Conservation (phyloP, 2,797 vertebrate species). For the Borostomias antarcticus region DNA sequence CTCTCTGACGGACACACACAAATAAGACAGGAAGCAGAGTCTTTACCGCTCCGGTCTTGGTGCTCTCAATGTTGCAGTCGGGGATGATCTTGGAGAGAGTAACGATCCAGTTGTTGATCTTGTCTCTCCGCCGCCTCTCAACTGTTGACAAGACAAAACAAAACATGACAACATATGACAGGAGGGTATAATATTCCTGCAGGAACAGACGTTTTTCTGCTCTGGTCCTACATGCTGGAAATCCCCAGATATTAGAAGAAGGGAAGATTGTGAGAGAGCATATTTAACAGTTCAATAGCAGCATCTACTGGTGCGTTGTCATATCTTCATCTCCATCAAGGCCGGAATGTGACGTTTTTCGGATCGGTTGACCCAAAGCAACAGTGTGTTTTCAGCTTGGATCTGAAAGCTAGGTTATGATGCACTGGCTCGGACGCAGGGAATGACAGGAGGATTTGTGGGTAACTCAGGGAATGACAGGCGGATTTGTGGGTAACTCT, state of each 20-base stretch:
- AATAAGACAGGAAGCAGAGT: no score
- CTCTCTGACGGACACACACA: no score
- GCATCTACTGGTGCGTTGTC: conserved; percentile 57
- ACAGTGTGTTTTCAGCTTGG: not conserved
- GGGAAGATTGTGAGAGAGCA: no score
- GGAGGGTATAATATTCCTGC: no score
- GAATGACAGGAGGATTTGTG: conserved; percentile 38
- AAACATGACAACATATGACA: no score
- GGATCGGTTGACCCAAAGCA: not conserved
- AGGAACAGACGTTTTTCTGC: no score
- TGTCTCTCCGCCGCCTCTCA: conserved; percentile 82
- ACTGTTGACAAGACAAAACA: conserved; percentile 54
- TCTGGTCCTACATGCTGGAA: no score
- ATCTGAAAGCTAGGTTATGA: conserved; percentile 35
- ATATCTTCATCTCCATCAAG: not conserved
- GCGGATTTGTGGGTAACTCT: no score
- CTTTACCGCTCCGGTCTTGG: conserved; percentile 88
- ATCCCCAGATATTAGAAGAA: no score
- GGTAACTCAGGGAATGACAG: not conserved
- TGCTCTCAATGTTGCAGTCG: conserved; percentile 82
- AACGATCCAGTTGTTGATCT: conserved; percentile 85
- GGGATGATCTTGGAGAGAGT: conserved; percentile 85
- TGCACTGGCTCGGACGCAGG: conserved; percentile 40
- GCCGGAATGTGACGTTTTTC: not conserved
- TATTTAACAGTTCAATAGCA: conserved; percentile 57